Evolutionary conservation across 2,113 vertebrate species (phyloP), one percentile per base, ranked within the genome.

Genomic region (Alosa alosa): DNA sequence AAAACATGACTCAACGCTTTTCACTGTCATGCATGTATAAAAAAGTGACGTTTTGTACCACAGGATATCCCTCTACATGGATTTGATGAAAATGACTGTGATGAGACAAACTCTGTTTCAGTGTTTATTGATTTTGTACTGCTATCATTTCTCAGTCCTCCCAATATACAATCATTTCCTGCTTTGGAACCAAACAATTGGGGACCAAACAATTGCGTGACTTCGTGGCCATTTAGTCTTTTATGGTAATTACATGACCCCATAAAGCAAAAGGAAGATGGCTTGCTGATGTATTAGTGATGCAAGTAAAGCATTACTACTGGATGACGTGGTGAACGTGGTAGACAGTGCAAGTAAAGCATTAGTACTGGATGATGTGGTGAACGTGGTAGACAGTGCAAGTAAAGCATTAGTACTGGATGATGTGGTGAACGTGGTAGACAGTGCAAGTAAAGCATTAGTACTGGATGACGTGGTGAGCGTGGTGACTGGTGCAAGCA

Each of bases 61-160:
- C 46, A 44, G 81, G 49, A 55, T 82, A 46, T 84, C 13, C 10
- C 55, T 72, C 13, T 46, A 7, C 44, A 45, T 75, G 46, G 52
- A 82, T 75, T 57, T 85, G 83, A 31, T 55, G 15, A 44, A 60
- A 57, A 82, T 75, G 31, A 87, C 49, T 45, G 18, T 22, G 50
- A 72, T 72, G 72, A 78, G 13, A 78, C 72, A 15, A 17, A 41
- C 72, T 15, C 7, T 39, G 10, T 78, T 15, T 31, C 31, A 78
- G 3, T 1, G 11, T 5, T 39, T 78, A 39, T 78, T 36, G 36
- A 39, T 17, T 13, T 36, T 39, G n/a, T 10, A 6, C 6, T 31
- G 64, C 25, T 68, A 9, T 31, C 8, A 25, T 31, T 68, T 68
- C 64, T 68, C 10, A 10, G 64, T 31, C n/a, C 6, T 31, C 25